Evolutionary conservation across 2,888 invertebrate species (phyloP).

Genomic region (Caenorhabditis becei): DNA sequence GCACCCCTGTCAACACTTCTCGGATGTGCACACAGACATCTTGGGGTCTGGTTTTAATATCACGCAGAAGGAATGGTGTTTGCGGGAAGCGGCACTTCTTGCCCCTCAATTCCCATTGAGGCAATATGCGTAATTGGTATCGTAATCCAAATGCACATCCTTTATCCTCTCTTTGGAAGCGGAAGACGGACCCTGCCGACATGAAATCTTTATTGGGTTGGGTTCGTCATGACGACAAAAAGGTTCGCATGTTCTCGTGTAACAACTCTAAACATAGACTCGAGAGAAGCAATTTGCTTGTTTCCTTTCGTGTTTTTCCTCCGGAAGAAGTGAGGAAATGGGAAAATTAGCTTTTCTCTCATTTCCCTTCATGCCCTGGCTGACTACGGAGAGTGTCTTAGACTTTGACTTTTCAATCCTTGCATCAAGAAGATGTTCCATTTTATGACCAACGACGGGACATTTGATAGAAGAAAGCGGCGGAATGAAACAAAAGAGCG

Average conservation of each 20-base stretch:
- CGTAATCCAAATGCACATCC: conserved; percentile 57
- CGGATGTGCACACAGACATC: conserved; percentile 20
- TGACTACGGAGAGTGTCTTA: no score
- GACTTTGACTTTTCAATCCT: no score
- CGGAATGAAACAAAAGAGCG: conserved; percentile 56
- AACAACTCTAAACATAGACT: background rate
- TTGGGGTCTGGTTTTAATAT: conserved; percentile 54
- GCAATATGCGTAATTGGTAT: conserved; percentile 64
- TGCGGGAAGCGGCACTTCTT: conserved; percentile 44
- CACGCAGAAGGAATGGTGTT: conserved; percentile 41
- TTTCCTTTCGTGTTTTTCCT: background rate
- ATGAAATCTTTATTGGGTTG: conserved; percentile 20
- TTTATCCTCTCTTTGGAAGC: conserved; percentile 15
- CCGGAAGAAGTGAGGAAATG: conserved; percentile 1
- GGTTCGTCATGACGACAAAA: conserved; percentile 25
- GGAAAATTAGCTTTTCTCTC: conserved; percentile 28
- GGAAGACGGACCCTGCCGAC: conserved; percentile 4
- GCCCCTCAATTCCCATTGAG: conserved; percentile 44
- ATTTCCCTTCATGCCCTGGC: no score
- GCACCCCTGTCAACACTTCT: conserved; percentile 48
- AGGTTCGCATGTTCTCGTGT: background rate
- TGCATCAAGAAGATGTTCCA: conserved; percentile 44
- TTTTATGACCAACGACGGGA: conserved; percentile 46
- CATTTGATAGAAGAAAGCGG: conserved; percentile 22
- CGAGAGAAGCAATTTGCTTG: background rate